These are phyloP conservation scores for Eudyptes chrysolophus DNA, from an alignment of 2,113 vertebrate species.

Conservation along the genomic window DNA sequence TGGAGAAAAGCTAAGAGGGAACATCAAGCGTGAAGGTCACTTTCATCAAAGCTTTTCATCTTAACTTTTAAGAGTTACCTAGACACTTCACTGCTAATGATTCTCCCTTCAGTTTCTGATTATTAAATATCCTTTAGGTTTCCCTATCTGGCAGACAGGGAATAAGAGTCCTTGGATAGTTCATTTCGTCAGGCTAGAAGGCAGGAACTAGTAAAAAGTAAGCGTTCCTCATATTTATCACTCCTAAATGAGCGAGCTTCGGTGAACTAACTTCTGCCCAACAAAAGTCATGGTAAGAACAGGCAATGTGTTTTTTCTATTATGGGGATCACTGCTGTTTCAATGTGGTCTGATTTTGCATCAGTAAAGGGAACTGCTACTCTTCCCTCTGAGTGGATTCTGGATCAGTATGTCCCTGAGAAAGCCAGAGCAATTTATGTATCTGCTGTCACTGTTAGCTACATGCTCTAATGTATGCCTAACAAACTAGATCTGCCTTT, in stretches of 20 bases:
- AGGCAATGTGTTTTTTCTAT: neutral
- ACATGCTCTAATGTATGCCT: neutral
- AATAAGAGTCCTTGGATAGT: neutral
- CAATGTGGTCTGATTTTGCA: neutral
- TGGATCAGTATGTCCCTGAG: neutral
- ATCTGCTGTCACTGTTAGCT: neutral
- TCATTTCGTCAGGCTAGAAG: neutral
- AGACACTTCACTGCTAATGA: neutral
- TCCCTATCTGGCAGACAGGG: neutral
- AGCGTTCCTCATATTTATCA: neutral
- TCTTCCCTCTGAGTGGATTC: neutral
- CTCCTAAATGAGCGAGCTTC: neutral
- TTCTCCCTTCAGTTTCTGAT: neutral
- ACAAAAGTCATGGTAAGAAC: neutral
- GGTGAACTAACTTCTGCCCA: neutral
- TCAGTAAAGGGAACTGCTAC: neutral
- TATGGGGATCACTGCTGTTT: neutral
- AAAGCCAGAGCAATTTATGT: neutral
- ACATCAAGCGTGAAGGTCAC: neutral
- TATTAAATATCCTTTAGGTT: neutral
- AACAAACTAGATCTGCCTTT: neutral
- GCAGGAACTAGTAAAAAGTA: neutral
- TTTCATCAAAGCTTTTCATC: slow-evolving; percentile 25
- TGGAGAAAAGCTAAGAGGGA: neutral
- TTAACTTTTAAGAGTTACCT: neutral